These are phyloP conservation scores for Andrena flavipes DNA, from an alignment of 2,888 invertebrate species.

Conservation along the genomic window DNA sequence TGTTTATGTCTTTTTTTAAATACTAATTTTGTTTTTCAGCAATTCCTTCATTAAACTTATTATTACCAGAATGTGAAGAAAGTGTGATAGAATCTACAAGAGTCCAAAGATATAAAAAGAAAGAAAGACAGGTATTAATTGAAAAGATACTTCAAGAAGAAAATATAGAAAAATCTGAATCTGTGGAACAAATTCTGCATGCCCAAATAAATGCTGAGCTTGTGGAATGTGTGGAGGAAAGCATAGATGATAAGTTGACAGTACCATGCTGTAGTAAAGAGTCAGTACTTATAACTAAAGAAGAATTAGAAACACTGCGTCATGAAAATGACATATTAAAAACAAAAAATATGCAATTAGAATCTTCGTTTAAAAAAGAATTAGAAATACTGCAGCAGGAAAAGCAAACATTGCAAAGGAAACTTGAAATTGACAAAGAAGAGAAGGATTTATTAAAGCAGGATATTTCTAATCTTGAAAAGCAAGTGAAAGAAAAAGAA, in stretches of 20 bases:
- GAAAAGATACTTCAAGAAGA: slow-evolving; percentile 6
- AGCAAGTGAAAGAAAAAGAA: not conserved
- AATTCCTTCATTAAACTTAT: slow-evolving; percentile 13
- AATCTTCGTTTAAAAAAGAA: not conserved
- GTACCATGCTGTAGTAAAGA: not conserved
- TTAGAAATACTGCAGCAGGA: slow-evolving; percentile 7
- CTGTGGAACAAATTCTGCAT: not conserved
- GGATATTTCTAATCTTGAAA: not conserved
- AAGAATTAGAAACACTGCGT: not conserved
- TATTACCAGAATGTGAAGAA: not conserved
- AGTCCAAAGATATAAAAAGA: not conserved
- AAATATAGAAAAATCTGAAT: not conserved
- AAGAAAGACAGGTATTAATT: slow-evolving; percentile 1
- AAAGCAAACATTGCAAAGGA: not conserved
- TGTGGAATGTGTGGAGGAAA: not conserved
- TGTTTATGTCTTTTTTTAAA: not conserved
- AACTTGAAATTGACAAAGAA: not conserved
- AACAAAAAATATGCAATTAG: not conserved
- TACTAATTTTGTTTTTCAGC: slow-evolving; percentile 13
- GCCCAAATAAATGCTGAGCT: not conserved
- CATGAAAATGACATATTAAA: not conserved
- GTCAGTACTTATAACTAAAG: not conserved
- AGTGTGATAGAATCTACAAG: not conserved
- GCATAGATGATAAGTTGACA: not conserved
- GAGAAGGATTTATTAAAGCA: not conserved